Percentiles rank a stretch among this genome's conserved stretches.
Conservation (phyloP, 1,140 invertebrate genomes). For the Choristoneura fumiferana region DNA sequence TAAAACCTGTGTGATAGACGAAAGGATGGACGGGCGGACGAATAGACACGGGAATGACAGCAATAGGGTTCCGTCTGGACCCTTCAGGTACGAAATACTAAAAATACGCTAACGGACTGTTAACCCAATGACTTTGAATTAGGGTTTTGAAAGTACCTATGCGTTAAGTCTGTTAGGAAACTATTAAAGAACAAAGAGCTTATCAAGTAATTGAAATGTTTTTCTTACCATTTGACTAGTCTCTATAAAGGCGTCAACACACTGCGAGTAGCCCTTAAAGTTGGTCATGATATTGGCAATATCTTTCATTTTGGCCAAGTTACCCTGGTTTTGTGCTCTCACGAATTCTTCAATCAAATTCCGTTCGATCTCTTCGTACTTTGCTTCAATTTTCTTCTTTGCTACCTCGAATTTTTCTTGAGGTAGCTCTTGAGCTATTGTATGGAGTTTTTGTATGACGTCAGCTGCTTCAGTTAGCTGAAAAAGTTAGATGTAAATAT, state of each 20-base stretch:
- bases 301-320: slow-evolving; percentile 94
- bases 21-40: too few relatives aligned
- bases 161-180: too few relatives aligned
- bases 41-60: too few relatives aligned
- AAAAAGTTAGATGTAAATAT: slow-evolving; percentile 41
- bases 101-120: too few relatives aligned
- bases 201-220: neutral
- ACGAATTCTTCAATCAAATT: slow-evolving; percentile 97
- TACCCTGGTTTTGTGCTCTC: slow-evolving; percentile 89
- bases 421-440: slow-evolving; percentile 96
- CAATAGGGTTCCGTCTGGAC: too few relatives aligned
- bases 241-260: slow-evolving; percentile 98
- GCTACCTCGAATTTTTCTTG: slow-evolving; percentile 92
- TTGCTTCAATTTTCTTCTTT: slow-evolving; percentile 93
- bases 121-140: too few relatives aligned
- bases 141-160: too few relatives aligned
- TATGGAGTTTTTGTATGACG: slow-evolving; percentile 97
- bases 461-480: slow-evolving; percentile 98
- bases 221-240: slow-evolving; percentile 92
- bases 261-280: slow-evolving; percentile 97
- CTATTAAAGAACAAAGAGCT: too few relatives aligned
- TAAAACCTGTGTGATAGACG: too few relatives aligned
- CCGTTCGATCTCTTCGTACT: slow-evolving; percentile 97
- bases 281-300: slow-evolving; percentile 94
- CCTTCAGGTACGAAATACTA: too few relatives aligned